Evolutionary conservation across 2,888 invertebrate genomes (phyloP), one percentile per base, ranked within the genome.

Genomic region (Nycteola revayana): DNA sequence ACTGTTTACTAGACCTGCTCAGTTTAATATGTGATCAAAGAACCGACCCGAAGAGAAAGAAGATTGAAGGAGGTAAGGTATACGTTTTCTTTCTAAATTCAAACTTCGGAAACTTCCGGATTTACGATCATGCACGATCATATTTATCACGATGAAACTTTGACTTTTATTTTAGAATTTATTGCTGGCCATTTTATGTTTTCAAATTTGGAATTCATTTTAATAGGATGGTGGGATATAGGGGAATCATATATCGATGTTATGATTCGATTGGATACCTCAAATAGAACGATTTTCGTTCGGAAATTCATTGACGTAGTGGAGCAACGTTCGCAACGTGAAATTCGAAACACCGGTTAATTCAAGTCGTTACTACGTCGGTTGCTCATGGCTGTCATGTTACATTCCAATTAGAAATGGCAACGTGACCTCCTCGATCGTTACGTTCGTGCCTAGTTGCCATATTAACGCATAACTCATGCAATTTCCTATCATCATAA

Each of bases 1-100:
- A 85, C 51, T 85, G 85, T 53, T 53, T 85, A 28, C 32, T 84
- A 8, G 70, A 75, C 50, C 60, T 85, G 5, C 64, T 86, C n/a
- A 58, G 74, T 27, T 44, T 75, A 29, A 53, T 85, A 28, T 85
- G 83, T 49, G 77, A 80, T 41, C 74, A 80, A 49, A 72, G 58
- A 46, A 67, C 58, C 28, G 49, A 64, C 5, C 41, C 47, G 9
- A 58, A 58, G 54, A 65, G 43, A 25, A 67, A 49, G 46, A 42
- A 40, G 31, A 59, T 59, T 25, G 60, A 63, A 51, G 65, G 56
- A 60, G 80, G 82, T 83, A 61, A 75, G 73, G 40, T 28, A 36
- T 44, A 11, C 32, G 10, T 44, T 40, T 29, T 11, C 27, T 38
- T 41, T 42, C 37, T 28, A 23, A 53, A 49, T 43, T 42, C 37